A percentile compares a stretch with the other conserved stretches of the same genome.
phyloP scores from a whole-genome alignment of 2,797 vertebrate species.

The Dryobates pubescens region DNA sequence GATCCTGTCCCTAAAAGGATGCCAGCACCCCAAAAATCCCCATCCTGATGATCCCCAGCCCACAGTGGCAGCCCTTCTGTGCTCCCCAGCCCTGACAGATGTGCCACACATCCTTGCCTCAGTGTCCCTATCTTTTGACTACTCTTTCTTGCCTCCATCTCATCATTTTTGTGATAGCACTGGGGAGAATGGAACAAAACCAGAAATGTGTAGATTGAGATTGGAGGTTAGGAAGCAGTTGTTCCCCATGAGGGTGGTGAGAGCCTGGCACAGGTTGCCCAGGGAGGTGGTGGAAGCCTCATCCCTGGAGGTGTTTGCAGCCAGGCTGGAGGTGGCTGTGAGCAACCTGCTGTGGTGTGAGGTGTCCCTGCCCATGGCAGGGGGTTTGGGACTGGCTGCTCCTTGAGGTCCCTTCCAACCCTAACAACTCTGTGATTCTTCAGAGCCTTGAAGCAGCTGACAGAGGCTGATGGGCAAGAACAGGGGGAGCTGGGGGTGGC shows the following conservation, averaged over 20 bases:
- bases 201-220: no score
- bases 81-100: not conserved
- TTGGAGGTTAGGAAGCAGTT: no score
- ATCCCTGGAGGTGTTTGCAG: no score
- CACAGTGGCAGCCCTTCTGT: not conserved
- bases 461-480: not conserved
- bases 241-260: no score
- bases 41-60: not conserved
- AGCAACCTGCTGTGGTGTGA: no score
- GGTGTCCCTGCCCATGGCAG: no score
- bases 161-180: accelerated
- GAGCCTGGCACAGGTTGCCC: no score
- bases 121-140: not conserved
- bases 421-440: not conserved
- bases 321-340: no score
- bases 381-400: no score
- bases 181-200: no score
- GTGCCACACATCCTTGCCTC: accelerated
- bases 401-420: no score
- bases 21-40: not conserved
- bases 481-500: not conserved
- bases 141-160: not conserved
- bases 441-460: not conserved
- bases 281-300: no score
- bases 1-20: not conserved